Base-by-base conservation (phyloP, 2,888 invertebrate species). In the Conops quadrifasciatus region DNA sequence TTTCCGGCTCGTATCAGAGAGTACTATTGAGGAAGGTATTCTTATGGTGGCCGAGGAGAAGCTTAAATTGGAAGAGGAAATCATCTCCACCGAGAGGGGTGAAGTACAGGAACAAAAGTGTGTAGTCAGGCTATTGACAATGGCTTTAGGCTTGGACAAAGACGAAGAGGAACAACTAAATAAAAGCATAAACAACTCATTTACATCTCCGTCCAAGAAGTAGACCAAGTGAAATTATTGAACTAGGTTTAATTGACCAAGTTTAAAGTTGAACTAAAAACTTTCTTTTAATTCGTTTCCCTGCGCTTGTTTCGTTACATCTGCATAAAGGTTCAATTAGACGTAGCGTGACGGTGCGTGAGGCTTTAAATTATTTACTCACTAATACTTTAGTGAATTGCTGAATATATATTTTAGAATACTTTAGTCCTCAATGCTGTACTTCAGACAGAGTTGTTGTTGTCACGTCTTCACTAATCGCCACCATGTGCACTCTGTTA, bases 11-110 rank as follows among this genome's bases (percentile, higher is more conserved):
- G 88, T 98, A 73, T 91, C 94, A 73, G 90, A 93, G 78, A 92
- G 92, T 67, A 95, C 96, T 15, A 94, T 98, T 75, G 97, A 98
- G 85, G 97, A 97, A 84, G 94, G 93, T 49, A 98, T 98, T 89
- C 90, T 93, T 79, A 90, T 93, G 81, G 91, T 96, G 79, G 96
- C 96, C 24, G 92, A 93, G 84, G 94, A 94, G 82, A 98, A 98
- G 84, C 89, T 98, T 36, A 92, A 93, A 81, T 87, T 98, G 28
- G 98, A 98, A 85, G 90, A 92, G 82, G 94, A 97, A 84, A 92
- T 98, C n/a, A 84, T 83, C 60, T 77, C 80, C 19, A 80, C 49
- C 13, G 91, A 91, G 74, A 93, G 93, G 77, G 88, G 88, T 45
- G 77, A 74, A 24, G 80, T 82, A 9, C 88, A 90, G 3, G 93